phyloP scores from a whole-genome alignment of 2,888 invertebrate species.

The Caenorhabditis angaria region DNA sequence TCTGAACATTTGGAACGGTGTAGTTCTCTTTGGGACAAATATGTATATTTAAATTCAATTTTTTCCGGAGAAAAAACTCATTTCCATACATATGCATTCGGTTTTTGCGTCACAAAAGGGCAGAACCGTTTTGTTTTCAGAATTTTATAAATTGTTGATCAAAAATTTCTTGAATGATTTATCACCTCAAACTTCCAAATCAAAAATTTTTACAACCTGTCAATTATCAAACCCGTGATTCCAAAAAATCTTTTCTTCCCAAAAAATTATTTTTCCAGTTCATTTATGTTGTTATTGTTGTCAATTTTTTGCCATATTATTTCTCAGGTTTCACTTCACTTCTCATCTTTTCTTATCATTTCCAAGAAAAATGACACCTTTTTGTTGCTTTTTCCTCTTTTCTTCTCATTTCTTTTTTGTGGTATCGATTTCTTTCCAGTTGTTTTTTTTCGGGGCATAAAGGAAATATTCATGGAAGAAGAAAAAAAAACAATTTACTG shows the following conservation, averaged over 20 bases:
- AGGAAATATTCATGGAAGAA: neutral
- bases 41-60: no score
- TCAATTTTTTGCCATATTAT: neutral
- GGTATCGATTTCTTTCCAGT: neutral
- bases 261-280: neutral
- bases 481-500: constrained; percentile 1
- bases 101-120: no score
- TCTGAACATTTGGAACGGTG: no score
- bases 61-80: no score
- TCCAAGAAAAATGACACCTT: neutral
- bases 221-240: neutral
- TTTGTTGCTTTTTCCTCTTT: neutral
- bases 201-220: neutral
- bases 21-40: no score
- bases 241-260: neutral
- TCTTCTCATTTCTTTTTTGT: neutral
- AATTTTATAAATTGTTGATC: neutral
- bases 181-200: constrained; percentile 1
- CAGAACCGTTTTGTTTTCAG: neutral
- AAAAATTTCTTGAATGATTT: no score
- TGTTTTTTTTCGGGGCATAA: neutral
- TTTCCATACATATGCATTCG: no score
- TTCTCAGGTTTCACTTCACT: neutral
- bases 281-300: neutral
- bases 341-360: constrained; percentile 1